Evolutionary conservation across 2,888 invertebrate genomes (phyloP).

Genomic region (Stegana nigrithorax): DNA sequence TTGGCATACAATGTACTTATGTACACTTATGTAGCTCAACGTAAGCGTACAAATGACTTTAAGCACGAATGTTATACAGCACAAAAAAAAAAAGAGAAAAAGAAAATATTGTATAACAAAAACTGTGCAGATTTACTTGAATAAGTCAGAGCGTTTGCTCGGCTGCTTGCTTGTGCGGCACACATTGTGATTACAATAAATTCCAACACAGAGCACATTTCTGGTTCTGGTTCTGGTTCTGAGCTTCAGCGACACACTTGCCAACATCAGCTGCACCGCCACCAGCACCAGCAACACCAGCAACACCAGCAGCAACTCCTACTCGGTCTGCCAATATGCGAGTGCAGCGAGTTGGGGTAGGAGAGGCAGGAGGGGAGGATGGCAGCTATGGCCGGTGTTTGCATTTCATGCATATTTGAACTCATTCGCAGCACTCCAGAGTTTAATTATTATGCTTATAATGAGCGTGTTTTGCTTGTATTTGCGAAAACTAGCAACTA

Average conservation of each 20-base stretch:
- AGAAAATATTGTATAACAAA: neutral
- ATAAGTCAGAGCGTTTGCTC: no score
- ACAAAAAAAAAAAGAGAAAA: neutral
- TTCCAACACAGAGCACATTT: no score
- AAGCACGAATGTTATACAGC: neutral
- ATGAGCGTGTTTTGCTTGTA: constrained; percentile 13
- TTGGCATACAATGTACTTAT: neutral
- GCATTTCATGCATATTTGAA: neutral
- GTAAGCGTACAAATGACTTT: neutral
- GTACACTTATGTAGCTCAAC: no score
- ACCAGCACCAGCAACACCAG: neutral
- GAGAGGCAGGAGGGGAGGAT: neutral
- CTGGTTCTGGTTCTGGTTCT: no score
- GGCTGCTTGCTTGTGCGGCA: no score
- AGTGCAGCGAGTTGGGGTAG: no score
- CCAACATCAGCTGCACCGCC: no score
- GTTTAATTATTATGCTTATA: constrained; percentile 31
- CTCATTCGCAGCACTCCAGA: constrained; percentile 21
- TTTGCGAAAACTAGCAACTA: neutral
- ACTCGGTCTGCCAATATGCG: no score
- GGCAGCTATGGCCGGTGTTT: neutral
- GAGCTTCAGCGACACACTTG: no score
- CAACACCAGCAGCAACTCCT: neutral
- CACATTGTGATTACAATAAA: no score
- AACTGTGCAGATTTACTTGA: neutral